Conservation (phyloP, 2,888 invertebrate genomes). For the Mesorhabditis spiculigera region DNA sequence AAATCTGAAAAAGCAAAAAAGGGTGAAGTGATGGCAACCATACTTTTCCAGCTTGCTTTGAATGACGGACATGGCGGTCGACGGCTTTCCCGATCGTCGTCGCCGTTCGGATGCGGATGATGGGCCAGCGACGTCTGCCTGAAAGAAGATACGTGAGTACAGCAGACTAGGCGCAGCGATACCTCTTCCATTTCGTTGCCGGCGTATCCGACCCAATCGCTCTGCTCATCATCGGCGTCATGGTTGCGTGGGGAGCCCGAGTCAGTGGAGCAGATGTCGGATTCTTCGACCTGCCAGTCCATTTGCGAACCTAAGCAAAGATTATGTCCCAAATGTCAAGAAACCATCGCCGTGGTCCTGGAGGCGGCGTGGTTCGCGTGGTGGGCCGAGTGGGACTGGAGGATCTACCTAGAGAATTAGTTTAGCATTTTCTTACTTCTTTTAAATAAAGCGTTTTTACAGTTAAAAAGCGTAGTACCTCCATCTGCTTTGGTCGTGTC, state of each 20-base stretch:
- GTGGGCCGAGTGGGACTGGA: conserved; percentile 3
- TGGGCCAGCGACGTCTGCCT: not conserved
- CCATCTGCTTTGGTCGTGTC: conserved; percentile 11
- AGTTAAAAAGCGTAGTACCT: not conserved
- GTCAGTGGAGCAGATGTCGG: conserved; percentile 12
- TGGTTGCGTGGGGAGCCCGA: conserved; percentile 12
- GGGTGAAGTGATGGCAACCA: not conserved
- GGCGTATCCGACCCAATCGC: conserved; percentile 46
- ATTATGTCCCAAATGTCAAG: not conserved
- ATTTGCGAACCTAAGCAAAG: conserved; percentile 12
- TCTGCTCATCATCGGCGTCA: conserved; percentile 51
- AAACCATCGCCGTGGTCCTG: conserved; percentile 6
- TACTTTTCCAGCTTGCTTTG: conserved; percentile 7
- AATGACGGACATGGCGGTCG: not conserved
- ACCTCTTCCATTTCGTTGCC: conserved; percentile 11
- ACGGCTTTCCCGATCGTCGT: not conserved
- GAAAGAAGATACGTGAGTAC: not conserved
- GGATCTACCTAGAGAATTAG: conserved; percentile 5
- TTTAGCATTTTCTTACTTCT: conserved; percentile 3
- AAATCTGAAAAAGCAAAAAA: not conserved
- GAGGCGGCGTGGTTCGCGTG: not conserved
- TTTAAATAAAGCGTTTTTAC: conserved; percentile 1
- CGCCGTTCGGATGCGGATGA: not conserved
- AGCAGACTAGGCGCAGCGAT: not conserved
- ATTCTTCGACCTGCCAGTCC: conserved; percentile 9